Base-by-base conservation (phyloP, 2,797 vertebrate species). In the Rhinella marina region DNA sequence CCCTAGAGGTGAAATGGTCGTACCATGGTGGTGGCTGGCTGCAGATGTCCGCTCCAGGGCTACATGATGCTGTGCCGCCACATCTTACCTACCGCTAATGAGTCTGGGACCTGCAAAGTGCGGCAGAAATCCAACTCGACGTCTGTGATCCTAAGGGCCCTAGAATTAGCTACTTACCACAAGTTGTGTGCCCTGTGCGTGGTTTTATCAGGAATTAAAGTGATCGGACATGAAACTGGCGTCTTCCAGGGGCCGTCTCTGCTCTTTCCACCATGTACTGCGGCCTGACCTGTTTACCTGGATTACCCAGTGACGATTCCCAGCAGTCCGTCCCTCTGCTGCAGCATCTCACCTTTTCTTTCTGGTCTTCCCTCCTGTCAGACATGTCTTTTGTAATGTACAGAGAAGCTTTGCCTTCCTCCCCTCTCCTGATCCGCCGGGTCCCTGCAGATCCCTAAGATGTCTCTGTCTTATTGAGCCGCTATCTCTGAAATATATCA, bases 321-420 rank as follows among this genome's bases (percentile, higher is more conserved):
- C 32, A n/a, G 50, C 29, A 41, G 56, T 73, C 32, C 56, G 62
- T 87, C 70, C 56, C 52, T 50, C 61, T 16, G 27, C 50, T 41
- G n/a, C 29, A 48, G 62, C 13, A 17, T 23, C 61, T 88, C 81
- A 88, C n/a, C 68, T 50, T 5, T 59, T 21, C 61, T 41, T 54
- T 41, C 6, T 83, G 61, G 70, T 87, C 54, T 78, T 23, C 50
- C 78, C 79, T 70, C 73, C 81, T 82, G 57, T 87, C 72, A 82
- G 79, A 81, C 56, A 64, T 76, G 29, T 27, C 61, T 9, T 29
- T 17, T 61, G 78, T 75, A 87, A 75, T 82, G 82, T 82, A 87
- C 68, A 81, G 75, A 81, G 75, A 19, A n/a, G 25, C n/a, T 86
- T 27, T 27, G 72, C 73, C 27, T 72, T 83, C 57, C 12, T 56